phyloP scores from a whole-genome alignment of 2,797 vertebrate genomes.

The Ctenopoma kingsleyae region DNA sequence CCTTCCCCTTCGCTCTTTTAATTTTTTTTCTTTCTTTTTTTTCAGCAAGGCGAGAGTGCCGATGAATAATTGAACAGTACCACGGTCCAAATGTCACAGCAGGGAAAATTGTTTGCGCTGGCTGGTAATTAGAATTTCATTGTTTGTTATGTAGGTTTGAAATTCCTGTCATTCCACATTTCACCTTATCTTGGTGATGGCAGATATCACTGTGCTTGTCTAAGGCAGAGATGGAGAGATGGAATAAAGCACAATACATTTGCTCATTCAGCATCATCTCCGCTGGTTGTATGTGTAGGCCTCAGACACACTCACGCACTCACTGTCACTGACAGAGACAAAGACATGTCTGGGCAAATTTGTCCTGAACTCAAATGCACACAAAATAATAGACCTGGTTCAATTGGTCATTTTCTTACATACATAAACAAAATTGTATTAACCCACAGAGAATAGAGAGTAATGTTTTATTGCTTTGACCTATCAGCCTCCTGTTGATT shows the following conservation, averaged over 20 bases:
- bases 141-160: constrained; percentile 85
- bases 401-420: constrained; percentile 16
- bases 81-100: constrained; percentile 86
- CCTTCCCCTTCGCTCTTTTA: constrained; percentile 45
- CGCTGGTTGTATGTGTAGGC: constrained; percentile 4
- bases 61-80: constrained; percentile 88
- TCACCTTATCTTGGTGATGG: constrained; percentile 69
- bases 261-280: constrained; percentile 58
- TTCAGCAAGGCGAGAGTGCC: constrained; percentile 62
- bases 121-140: constrained; percentile 86
- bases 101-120: constrained; percentile 82
- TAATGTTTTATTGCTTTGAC: constrained; percentile 12
- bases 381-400: constrained; percentile 18
- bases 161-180: constrained; percentile 78
- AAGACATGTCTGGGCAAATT: constrained; percentile 16
- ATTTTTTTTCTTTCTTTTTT: constrained; percentile 42
- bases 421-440: not conserved
- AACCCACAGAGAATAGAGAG: not conserved
- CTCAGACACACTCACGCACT: constrained; percentile 12
- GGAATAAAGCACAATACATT: constrained; percentile 53
- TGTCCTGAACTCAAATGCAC: constrained; percentile 17
- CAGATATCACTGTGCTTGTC: constrained; percentile 58
- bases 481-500: constrained; percentile 26
- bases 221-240: constrained; percentile 68
- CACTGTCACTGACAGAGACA: constrained; percentile 35